Evolutionary conservation across 2,113 vertebrate species (phyloP).

Genomic region (Pterocles orientalis): DNA sequence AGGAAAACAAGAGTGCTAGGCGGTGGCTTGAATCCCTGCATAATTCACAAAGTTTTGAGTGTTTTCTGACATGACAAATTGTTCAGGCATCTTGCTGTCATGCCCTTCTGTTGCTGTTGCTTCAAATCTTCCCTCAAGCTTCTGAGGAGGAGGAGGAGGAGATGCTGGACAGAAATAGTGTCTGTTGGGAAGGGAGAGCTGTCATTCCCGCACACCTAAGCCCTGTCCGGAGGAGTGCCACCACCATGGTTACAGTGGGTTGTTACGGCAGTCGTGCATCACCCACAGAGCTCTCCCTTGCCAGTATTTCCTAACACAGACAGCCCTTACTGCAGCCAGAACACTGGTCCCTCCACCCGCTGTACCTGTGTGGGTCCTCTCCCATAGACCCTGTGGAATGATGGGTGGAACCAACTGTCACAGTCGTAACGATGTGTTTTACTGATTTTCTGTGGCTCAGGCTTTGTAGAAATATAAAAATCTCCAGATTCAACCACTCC

Average conservation of each 20-base stretch:
- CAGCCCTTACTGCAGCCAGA: neutral
- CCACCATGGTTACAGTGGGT: neutral
- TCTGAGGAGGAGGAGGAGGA: neutral
- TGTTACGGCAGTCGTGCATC: neutral
- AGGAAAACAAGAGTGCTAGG: neutral
- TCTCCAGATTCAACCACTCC: neutral
- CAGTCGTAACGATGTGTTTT: neutral
- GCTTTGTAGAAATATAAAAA: conserved; percentile 10
- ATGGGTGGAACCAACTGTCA: neutral
- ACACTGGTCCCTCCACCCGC: neutral
- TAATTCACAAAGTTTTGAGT: conserved; percentile 16
- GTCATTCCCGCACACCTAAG: neutral
- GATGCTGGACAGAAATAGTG: neutral
- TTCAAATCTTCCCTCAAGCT: neutral
- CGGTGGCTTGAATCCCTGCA: neutral
- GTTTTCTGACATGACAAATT: conserved; percentile 1
- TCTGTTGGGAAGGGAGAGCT: neutral
- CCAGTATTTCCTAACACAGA: neutral
- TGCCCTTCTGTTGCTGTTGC: neutral
- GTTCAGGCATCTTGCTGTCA: neutral
- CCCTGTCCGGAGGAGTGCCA: neutral
- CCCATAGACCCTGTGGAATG: neutral
- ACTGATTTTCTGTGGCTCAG: neutral
- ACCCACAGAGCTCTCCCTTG: neutral
- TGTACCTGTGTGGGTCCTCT: neutral